Evolutionary conservation across 2,113 vertebrate species (phyloP).

Genomic region (Bambusicola thoracicus): DNA sequence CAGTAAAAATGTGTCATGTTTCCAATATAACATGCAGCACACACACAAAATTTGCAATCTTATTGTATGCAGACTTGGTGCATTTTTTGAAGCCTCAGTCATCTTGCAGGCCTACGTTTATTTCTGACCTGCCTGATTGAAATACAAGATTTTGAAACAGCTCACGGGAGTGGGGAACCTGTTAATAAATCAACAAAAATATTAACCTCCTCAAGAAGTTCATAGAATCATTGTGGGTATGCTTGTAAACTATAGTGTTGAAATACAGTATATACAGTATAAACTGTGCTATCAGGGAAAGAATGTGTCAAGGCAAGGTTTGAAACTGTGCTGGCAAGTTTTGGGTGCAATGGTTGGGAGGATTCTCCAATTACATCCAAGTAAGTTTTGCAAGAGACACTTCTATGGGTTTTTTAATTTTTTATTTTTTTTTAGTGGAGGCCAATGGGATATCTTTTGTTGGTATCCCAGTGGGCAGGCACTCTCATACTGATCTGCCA

Average conservation of each 20-base stretch:
- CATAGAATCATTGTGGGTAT: not conserved
- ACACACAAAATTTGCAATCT: slow-evolving; percentile 31
- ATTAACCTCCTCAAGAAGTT: slow-evolving; percentile 21
- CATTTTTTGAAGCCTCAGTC: not conserved
- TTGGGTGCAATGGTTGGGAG: not conserved
- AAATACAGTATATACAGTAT: not conserved
- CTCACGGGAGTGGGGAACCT: not conserved
- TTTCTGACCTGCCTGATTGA: not conserved
- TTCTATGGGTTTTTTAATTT: not conserved
- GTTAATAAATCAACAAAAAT: slow-evolving; percentile 23
- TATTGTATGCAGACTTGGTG: slow-evolving; percentile 25
- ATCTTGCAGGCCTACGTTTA: not conserved
- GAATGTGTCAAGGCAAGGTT: not conserved
- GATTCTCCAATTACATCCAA: not conserved
- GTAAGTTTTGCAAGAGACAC: not conserved
- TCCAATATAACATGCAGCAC: slow-evolving; percentile 53
- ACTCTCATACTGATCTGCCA: not conserved
- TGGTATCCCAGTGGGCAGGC: not conserved
- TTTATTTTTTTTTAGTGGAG: not conserved
- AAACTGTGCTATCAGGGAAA: not conserved
- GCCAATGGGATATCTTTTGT: not conserved
- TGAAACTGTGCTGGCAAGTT: fast-evolving
- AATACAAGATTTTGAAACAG: not conserved
- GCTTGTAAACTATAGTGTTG: not conserved
- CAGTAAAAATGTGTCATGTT: slow-evolving; percentile 27